phyloP scores from a whole-genome alignment of 2,888 invertebrate species.

The Amphipyra berbera region DNA sequence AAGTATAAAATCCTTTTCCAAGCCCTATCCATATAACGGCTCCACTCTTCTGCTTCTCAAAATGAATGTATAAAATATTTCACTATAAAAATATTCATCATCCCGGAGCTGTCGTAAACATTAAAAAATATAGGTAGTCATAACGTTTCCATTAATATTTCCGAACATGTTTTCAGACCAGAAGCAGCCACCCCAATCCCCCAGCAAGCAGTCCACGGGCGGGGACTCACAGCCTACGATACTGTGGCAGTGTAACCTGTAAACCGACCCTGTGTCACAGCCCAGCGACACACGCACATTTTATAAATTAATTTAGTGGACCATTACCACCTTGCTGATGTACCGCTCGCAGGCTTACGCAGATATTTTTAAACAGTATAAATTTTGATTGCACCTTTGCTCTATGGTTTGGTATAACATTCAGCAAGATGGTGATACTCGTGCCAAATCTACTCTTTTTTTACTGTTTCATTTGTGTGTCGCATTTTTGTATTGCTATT shows the following conservation, averaged over 20 bases:
- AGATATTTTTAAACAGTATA: slow-evolving; percentile 51
- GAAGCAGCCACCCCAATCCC: slow-evolving; percentile 94
- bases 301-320: slow-evolving; percentile 65
- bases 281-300: slow-evolving; percentile 58
- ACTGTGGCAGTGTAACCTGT: slow-evolving; percentile 99
- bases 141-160: slow-evolving; percentile 1
- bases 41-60: no score
- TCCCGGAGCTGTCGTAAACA: slow-evolving; percentile 2
- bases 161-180: slow-evolving; percentile 92
- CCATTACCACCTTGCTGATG: slow-evolving; percentile 77
- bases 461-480: slow-evolving; percentile 71
- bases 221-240: slow-evolving; percentile 99
- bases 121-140: neutral
- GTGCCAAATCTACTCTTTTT: slow-evolving; percentile 75
- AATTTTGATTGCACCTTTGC: slow-evolving; percentile 60
- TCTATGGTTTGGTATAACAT: slow-evolving; percentile 60
- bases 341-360: slow-evolving; percentile 60
- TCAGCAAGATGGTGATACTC: slow-evolving; percentile 78
- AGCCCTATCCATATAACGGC: slow-evolving; percentile 10
- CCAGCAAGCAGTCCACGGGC: slow-evolving; percentile 93
- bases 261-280: slow-evolving; percentile 79
- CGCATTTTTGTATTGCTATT: slow-evolving; percentile 75
- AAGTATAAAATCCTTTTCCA: slow-evolving; percentile 12
- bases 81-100: neutral
- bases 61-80: no score